Conservation (phyloP, 2,888 invertebrate species). For the Antheraea yamamai region DNA sequence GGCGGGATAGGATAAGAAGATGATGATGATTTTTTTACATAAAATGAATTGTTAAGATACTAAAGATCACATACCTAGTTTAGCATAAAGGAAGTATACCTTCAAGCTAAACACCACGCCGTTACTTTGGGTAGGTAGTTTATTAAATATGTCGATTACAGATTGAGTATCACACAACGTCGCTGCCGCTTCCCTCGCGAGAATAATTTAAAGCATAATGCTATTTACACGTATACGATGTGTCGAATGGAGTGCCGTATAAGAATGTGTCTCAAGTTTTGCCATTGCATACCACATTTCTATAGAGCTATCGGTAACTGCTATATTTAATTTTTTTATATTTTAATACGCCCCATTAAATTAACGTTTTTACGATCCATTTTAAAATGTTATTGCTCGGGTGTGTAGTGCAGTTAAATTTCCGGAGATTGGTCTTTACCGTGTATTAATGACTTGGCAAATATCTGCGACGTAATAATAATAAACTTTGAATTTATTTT, state of each 20-base stretch:
- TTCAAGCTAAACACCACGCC: not conserved
- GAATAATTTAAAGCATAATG: constrained; percentile 83
- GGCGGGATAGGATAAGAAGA: too few relatives aligned
- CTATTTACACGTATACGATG: constrained; percentile 86
- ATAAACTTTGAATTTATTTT: not conserved
- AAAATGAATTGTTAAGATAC: too few relatives aligned
- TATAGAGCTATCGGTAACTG: constrained; percentile 84
- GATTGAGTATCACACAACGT: constrained; percentile 84
- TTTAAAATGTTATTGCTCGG: not conserved
- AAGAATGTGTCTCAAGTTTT: constrained; percentile 81
- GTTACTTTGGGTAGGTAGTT: not conserved
- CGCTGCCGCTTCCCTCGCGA: constrained; percentile 87
- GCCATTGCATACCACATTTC: constrained; percentile 89
- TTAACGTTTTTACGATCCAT: not conserved
- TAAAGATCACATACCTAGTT: too few relatives aligned
- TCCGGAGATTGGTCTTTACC: not conserved
- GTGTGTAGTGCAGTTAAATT: not conserved
- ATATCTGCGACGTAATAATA: not conserved
- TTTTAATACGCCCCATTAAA: not conserved
- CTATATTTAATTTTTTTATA: not conserved
- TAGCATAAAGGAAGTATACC: not conserved
- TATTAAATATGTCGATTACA: constrained; percentile 36
- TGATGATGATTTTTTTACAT: too few relatives aligned
- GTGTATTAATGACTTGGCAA: not conserved
- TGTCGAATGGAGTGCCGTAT: constrained; percentile 89